Evolutionary conservation across 2,888 invertebrate genomes (phyloP).

Genomic region (Heliconius aoede): DNA sequence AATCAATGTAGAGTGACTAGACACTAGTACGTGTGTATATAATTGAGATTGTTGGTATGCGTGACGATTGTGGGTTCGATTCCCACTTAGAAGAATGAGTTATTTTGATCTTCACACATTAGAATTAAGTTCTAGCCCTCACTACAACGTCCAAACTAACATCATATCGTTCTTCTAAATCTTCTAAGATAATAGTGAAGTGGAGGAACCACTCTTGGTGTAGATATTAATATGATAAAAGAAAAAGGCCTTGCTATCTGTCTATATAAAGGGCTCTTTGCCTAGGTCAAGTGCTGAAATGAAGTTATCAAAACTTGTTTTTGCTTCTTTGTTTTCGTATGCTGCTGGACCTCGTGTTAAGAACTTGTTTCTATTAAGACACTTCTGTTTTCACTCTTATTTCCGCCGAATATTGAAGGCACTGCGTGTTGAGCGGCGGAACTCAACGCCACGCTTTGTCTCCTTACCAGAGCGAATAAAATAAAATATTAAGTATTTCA

Average conservation of each 20-base stretch:
- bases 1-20: constrained; percentile 11
- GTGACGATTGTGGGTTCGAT: not conserved
- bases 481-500: no score
- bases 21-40: not conserved
- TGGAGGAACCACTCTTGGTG: not conserved
- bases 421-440: no score
- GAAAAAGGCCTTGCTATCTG: constrained; percentile 7
- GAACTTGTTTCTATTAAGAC: no score
- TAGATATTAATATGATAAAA: constrained; percentile 13
- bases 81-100: not conserved
- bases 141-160: not conserved
- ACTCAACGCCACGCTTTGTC: no score
- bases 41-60: no score
- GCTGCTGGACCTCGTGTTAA: no score
- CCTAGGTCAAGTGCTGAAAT: constrained; percentile 4
- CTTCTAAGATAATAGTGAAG: constrained; percentile 1
- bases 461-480: no score
- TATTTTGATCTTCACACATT: not conserved
- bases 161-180: not conserved
- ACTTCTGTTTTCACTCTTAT: no score
- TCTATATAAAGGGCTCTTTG: constrained; percentile 14
- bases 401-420: no score
- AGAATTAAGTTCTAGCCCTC: not conserved
- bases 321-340: no score
- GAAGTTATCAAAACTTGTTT: not conserved